Percentiles rank a stretch among this genome's conserved stretches.
Conservation (phyloP, 2,113 vertebrate genomes). For the Motacilla alba region DNA sequence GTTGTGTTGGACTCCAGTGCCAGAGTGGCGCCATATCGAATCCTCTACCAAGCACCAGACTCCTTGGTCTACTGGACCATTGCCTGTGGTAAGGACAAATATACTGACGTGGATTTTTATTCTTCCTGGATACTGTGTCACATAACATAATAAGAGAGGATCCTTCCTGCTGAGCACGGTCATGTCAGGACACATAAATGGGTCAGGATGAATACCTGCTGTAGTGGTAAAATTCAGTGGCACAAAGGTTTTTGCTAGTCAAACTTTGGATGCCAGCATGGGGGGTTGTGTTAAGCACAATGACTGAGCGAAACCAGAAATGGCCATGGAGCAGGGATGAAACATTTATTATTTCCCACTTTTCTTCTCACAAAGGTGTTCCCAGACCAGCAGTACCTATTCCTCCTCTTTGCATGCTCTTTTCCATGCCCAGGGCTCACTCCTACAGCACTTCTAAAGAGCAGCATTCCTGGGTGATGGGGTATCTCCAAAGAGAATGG, state of each 20-base stretch:
- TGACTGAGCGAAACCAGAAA: background rate
- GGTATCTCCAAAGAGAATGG: background rate
- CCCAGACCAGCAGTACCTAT: background rate
- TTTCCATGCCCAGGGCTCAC: background rate
- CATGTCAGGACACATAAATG: background rate
- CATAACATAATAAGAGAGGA: background rate
- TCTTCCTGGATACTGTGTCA: background rate
- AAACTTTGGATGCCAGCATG: background rate
- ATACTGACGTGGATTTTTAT: background rate
- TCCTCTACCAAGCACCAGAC: conserved; percentile 96
- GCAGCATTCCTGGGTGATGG: background rate
- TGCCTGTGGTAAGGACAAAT: conserved; percentile 87
- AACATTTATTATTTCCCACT: background rate
- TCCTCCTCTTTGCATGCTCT: background rate
- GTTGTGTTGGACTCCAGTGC: conserved; percentile 97
- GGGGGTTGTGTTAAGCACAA: background rate
- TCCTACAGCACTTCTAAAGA: background rate
- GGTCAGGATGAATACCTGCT: background rate
- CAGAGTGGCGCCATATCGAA: conserved; percentile 91
- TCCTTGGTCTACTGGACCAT: conserved; percentile 93
- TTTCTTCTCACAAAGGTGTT: background rate
- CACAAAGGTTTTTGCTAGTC: background rate
- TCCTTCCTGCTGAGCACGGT: background rate
- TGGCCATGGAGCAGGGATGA: background rate
- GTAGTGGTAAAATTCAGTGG: background rate